These are phyloP conservation scores for Brachirus orientalis DNA, from an alignment of 2,113 vertebrate species.

Conservation along the genomic window DNA sequence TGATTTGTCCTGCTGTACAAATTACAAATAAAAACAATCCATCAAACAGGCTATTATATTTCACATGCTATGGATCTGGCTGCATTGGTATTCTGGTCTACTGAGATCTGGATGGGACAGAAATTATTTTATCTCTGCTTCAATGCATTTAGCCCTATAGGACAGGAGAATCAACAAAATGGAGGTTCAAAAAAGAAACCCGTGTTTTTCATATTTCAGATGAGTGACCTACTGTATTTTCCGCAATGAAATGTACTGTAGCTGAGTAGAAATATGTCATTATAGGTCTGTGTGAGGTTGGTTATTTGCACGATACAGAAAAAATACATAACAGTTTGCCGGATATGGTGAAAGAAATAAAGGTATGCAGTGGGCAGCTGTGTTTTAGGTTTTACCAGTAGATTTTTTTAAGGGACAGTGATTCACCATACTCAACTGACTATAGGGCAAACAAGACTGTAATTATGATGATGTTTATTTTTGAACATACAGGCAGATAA, in stretches of 20 bases:
- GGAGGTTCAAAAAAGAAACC: background rate
- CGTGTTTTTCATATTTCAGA: background rate
- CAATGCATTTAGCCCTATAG: background rate
- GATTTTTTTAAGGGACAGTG: background rate
- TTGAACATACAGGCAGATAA: too few species aligned
- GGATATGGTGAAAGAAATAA: background rate
- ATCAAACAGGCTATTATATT: background rate
- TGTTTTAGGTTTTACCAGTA: background rate
- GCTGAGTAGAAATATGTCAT: background rate
- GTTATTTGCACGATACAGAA: background rate
- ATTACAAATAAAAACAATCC: constrained; percentile 18
- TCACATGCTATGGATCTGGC: background rate
- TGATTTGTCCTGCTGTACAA: constrained; percentile 16
- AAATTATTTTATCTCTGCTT: constrained; percentile 15
- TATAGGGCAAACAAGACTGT: background rate
- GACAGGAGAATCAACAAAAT: background rate
- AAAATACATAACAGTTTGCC: background rate
- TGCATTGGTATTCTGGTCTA: background rate
- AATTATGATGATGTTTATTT: too few species aligned
- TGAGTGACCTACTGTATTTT: background rate
- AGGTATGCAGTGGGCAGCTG: background rate
- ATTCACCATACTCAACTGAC: background rate
- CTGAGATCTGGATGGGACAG: background rate
- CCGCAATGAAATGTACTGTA: background rate
- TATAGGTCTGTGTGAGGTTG: background rate